These are phyloP conservation scores for Peribatodes rhomboidaria DNA, from an alignment of 2,888 invertebrate genomes.

Conservation along the genomic window DNA sequence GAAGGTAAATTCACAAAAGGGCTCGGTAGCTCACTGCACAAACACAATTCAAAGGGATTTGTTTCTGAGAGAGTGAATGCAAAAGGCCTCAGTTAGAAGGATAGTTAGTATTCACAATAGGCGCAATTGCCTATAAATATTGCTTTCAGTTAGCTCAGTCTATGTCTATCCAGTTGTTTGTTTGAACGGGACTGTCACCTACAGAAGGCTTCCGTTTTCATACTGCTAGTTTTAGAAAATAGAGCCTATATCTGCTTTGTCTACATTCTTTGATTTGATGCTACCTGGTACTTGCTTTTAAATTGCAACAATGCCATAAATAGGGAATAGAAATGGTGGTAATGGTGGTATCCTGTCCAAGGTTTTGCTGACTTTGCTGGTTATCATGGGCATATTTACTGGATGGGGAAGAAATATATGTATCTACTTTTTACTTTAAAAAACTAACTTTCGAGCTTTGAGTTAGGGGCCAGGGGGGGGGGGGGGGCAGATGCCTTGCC, in stretches of 20 bases:
- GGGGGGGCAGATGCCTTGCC: too few relatives aligned
- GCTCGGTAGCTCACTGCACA: slow-evolving; percentile 12
- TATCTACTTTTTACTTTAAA: too few relatives aligned
- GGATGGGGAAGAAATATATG: too few relatives aligned
- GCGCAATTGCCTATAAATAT: slow-evolving; percentile 25
- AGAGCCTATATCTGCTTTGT: neutral
- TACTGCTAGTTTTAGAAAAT: neutral
- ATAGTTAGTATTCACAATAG: slow-evolving; percentile 22
- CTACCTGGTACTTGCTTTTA: too few relatives aligned
- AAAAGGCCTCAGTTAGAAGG: slow-evolving; percentile 4
- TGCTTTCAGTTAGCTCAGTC: slow-evolving; percentile 13
- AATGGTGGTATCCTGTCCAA: too few relatives aligned
- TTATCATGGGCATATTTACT: too few relatives aligned
- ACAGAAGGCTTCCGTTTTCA: slow-evolving; percentile 4
- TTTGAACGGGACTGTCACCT: neutral
- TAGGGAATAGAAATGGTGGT: too few relatives aligned
- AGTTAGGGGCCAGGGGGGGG: too few relatives aligned
- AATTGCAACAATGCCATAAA: too few relatives aligned
- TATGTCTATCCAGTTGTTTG: slow-evolving; percentile 9
- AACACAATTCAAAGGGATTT: slow-evolving; percentile 24
- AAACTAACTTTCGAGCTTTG: too few relatives aligned
- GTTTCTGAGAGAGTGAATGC: slow-evolving; percentile 18
- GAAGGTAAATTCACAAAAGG: slow-evolving; percentile 17
- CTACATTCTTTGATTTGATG: neutral
- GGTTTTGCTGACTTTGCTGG: too few relatives aligned